Conservation (phyloP, 2,797 vertebrate genomes). For the Bradypus variegatus region DNA sequence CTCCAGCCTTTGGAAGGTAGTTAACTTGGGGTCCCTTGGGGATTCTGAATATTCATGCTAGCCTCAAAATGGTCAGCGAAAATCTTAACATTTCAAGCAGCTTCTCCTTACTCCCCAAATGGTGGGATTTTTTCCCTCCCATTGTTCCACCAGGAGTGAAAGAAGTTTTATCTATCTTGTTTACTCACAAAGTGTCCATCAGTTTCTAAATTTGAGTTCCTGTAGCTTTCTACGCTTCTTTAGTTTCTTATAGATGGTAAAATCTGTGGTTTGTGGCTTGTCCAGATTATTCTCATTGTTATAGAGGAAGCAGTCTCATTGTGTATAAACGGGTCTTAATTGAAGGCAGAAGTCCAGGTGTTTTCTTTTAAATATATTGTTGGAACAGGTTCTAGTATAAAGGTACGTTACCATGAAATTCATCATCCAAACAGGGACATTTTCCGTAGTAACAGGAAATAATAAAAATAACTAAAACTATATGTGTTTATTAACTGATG, state of each 20-base stretch:
- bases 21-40: background rate
- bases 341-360: background rate
- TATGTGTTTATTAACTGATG: background rate
- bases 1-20: background rate
- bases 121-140: background rate
- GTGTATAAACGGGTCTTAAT: background rate
- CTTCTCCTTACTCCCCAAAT: background rate
- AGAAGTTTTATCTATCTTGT: too few relatives aligned
- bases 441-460: background rate
- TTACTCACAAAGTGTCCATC: background rate
- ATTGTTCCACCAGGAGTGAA: background rate
- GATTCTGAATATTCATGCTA: background rate
- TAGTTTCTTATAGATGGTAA: background rate
- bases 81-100: background rate
- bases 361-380: background rate
- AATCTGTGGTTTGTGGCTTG: background rate
- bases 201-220: background rate
- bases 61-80: background rate
- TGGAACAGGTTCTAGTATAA: background rate
- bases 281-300: background rate
- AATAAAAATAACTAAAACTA: background rate
- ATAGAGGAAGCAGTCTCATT: too few relatives aligned
- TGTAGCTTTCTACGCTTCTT: background rate
- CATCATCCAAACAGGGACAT: background rate
- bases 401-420: background rate